Percentiles rank a stretch among this genome's conserved stretches.
Conservation (phyloP, 2,797 vertebrate species). For the Eulemur mongoz region DNA sequence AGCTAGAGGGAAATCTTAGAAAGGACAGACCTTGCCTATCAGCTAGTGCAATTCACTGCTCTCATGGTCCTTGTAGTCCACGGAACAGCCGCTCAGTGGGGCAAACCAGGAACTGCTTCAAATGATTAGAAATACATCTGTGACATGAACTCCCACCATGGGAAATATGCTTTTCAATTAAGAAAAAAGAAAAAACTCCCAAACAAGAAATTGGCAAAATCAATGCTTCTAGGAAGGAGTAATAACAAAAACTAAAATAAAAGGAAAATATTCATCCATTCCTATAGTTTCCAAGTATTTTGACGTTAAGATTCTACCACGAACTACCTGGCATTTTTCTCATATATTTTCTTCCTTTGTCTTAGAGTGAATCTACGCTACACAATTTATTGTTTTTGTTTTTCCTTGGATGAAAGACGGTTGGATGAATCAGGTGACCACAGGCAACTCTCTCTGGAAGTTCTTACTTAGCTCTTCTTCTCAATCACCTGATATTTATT, state of each 20-base stretch:
- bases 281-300: neutral
- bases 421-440: neutral
- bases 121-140: neutral
- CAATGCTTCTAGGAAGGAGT: neutral
- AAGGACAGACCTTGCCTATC: too few species aligned
- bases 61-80: neutral
- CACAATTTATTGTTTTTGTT: neutral
- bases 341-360: neutral
- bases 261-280: neutral
- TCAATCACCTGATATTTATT: neutral
- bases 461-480: neutral
- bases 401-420: neutral
- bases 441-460: neutral
- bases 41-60: neutral
- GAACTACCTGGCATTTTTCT: neutral
- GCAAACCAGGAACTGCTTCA: neutral
- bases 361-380: neutral
- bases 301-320: neutral
- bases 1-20: neutral
- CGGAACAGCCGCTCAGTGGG: neutral
- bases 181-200: neutral
- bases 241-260: neutral
- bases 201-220: neutral
- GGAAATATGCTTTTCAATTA: neutral
- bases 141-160: neutral